These are phyloP conservation scores for Asteroscopus sphinx DNA, from an alignment of 2,888 invertebrate genomes.

Conservation along the genomic window DNA sequence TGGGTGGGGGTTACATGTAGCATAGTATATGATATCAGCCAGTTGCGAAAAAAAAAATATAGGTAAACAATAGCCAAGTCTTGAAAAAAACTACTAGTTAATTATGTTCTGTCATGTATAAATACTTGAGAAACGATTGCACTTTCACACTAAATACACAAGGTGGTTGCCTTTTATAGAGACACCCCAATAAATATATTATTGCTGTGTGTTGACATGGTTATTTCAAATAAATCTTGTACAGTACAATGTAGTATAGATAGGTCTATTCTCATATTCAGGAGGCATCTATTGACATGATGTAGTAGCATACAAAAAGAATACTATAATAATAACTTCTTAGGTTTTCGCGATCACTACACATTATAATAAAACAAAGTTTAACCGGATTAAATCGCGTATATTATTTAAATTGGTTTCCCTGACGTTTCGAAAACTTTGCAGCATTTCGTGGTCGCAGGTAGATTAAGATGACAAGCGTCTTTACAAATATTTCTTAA, in stretches of 20 bases:
- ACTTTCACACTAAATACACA: not conserved
- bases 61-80: conserved; percentile 49
- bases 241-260: not conserved
- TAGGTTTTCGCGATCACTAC: too few relatives aligned
- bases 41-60: conserved; percentile 18
- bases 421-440: too few relatives aligned
- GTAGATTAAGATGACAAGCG: too few relatives aligned
- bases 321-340: too few relatives aligned
- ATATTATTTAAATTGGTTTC: too few relatives aligned
- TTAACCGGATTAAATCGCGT: too few relatives aligned
- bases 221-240: not conserved
- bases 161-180: not conserved
- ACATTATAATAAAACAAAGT: too few relatives aligned
- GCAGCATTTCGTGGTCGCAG: too few relatives aligned
- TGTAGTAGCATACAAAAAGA: not conserved
- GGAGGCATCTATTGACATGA: not conserved
- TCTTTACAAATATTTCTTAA: too few relatives aligned
- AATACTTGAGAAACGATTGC: not conserved
- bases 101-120: not conserved
- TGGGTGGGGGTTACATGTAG: not conserved
- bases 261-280: not conserved
- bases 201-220: not conserved
- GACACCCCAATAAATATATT: not conserved
- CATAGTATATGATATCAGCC: not conserved
- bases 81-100: not conserved